These are phyloP conservation scores for Salarias fasciatus DNA, from an alignment of 2,797 vertebrate species.

Conservation along the genomic window DNA sequence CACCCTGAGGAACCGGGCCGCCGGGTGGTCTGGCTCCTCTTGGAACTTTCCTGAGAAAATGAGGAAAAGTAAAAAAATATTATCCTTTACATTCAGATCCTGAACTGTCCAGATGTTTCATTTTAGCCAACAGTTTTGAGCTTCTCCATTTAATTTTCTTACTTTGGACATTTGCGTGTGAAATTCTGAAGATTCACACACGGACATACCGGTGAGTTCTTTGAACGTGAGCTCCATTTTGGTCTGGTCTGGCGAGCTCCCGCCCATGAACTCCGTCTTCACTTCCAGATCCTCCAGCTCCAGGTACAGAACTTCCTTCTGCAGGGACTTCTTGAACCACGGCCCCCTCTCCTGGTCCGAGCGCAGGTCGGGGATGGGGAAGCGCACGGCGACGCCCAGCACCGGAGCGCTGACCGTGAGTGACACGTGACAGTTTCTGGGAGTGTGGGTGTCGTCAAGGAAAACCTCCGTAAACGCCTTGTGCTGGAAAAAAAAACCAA, in stretches of 20 bases:
- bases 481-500: constrained; percentile 81
- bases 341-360: constrained; percentile 97
- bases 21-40: constrained; percentile 84
- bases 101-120: no score
- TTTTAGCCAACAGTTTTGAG: no score
- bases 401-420: constrained; percentile 88
- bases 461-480: constrained; percentile 98
- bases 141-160: no score
- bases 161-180: not conserved
- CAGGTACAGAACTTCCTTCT: constrained; percentile 93
- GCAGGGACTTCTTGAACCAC: constrained; percentile 98
- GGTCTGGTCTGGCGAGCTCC: constrained; percentile 91
- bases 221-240: constrained; percentile 96
- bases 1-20: constrained; percentile 88
- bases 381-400: constrained; percentile 90
- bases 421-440: constrained; percentile 89
- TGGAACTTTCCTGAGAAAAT: constrained; percentile 88
- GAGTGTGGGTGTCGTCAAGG: constrained; percentile 92
- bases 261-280: constrained; percentile 93
- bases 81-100: not conserved
- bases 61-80: not conserved
- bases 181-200: not conserved
- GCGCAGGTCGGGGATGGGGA: constrained; percentile 96
- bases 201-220: constrained; percentile 89
- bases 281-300: constrained; percentile 91